Evolutionary conservation across 2,797 vertebrate species (phyloP), one percentile per base, ranked within the genome.

Genomic region (Hydrocynus forskahlii): DNA sequence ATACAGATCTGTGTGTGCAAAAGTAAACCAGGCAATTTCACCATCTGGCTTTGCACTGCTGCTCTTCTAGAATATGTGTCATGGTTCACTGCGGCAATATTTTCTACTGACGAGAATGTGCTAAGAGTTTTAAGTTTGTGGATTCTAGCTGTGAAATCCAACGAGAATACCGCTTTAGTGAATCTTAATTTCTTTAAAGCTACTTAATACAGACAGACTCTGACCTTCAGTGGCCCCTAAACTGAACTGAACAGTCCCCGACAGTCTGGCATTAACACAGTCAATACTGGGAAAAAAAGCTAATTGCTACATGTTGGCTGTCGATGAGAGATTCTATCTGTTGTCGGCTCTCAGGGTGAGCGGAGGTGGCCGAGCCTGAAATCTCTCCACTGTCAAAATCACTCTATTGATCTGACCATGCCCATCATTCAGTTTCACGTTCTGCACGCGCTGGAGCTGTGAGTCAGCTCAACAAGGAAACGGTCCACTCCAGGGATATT

Each of bases 341-440:
- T 38, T 66, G 60, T 23, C 74, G 52, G 40, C 29, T 62, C 54
- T 69, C 25, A 10, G 62, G 72, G 82, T 64, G 72, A 66, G 40
- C 40, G 54, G 59, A 62, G 75, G 52, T 54, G 63, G 59, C 67
- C n/a, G 57, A 10, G 59, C 69, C 67, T 67, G 55, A 74, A 55
- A 57, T 84, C 38, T 79, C 71, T 68, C 23, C 17, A 10, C 67
- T 64, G 79, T 81, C 71, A 40, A 29, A 74, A 68, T 63, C 76
- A 59, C 52, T 82, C 21, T 35, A 73, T 82, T 72, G 84, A 84
- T 76, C 67, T 29, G 66, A 71, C 21, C 54, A 8, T 45, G 64
- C 38, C 38, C 5, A 2, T 60, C 14, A 7, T 43, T 43, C 43
- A 43, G 43, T 43, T 43, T 9, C 43, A 43, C 43, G 5, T 43